Percentiles rank a stretch among this genome's conserved stretches.
These are phyloP conservation scores for Pangasianodon hypophthalmus DNA, from an alignment of 2,113 vertebrate species.

Conservation along the genomic window DNA sequence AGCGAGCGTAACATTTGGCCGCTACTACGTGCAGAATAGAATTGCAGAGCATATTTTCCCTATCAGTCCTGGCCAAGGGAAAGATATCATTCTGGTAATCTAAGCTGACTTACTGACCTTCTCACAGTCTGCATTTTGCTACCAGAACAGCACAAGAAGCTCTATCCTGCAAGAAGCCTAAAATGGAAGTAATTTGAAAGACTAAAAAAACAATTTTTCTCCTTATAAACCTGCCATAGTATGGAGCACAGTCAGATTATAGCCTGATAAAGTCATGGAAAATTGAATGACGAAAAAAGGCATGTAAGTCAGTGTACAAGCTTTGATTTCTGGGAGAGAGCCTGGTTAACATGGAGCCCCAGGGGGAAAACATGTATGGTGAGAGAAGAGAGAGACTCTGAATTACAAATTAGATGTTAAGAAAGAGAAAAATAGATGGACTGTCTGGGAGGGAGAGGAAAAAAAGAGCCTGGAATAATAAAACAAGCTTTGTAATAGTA, in stretches of 20 bases:
- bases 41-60: neutral
- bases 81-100: slow-evolving; percentile 35
- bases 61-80: slow-evolving; percentile 5
- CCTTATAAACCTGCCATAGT: neutral
- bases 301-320: slow-evolving; percentile 23
- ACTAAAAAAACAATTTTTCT: neutral
- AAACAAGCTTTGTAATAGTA: slow-evolving; percentile 3
- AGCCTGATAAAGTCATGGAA: slow-evolving; percentile 30
- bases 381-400: slow-evolving; percentile 36
- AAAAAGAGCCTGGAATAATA: neutral
- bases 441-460: neutral
- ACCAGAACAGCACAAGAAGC: slow-evolving; percentile 36
- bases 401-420: slow-evolving; percentile 48
- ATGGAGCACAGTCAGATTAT: neutral
- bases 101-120: slow-evolving; percentile 44
- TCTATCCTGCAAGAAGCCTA: neutral
- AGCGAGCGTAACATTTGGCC: neutral
- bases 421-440: slow-evolving; percentile 39
- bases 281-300: slow-evolving; percentile 33
- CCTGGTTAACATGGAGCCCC: slow-evolving; percentile 46
- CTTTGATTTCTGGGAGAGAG: slow-evolving; percentile 46
- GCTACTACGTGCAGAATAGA: neutral
- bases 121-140: slow-evolving; percentile 9
- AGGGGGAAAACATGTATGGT: slow-evolving; percentile 30
- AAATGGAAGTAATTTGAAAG: neutral